A percentile compares a stretch with the other conserved stretches of the same genome.
phyloP scores from a whole-genome alignment of 2,113 vertebrate species.

The Corythoichthys haematopterus region DNA sequence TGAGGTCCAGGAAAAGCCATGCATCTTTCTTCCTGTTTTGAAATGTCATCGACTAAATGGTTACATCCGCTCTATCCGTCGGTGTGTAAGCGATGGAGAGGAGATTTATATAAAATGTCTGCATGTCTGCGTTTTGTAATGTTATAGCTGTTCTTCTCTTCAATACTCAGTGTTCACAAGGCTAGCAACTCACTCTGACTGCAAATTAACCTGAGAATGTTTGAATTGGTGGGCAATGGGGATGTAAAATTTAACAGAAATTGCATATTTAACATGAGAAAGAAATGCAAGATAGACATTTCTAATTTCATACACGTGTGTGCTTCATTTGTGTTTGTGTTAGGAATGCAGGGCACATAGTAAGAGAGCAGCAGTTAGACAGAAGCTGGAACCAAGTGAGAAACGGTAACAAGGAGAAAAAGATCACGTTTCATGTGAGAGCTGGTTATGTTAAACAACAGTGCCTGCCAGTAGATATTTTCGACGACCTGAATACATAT shows the following conservation, averaged over 20 bases:
- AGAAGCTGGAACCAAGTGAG: constrained; percentile 53
- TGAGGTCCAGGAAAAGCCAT: constrained; percentile 44
- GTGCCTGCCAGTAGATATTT: constrained; percentile 19
- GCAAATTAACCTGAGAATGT: constrained; percentile 65
- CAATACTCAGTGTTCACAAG: constrained; percentile 53
- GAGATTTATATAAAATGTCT: constrained; percentile 7
- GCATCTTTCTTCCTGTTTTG: constrained; percentile 50
- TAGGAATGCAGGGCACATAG: constrained; percentile 50
- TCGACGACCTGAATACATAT: constrained; percentile 21
- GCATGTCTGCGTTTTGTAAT: constrained; percentile 26
- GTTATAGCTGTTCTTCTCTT: constrained; percentile 63
- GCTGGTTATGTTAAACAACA: constrained; percentile 31
- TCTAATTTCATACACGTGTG: constrained; percentile 1
- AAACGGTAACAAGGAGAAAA: constrained; percentile 44
- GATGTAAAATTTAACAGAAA: constrained; percentile 60
- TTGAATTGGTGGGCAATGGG: constrained; percentile 57
- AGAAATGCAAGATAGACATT: constrained; percentile 8
- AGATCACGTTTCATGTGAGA: constrained; percentile 26
- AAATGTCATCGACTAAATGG: constrained; percentile 69
- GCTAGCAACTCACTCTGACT: constrained; percentile 54
- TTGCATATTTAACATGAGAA: constrained; percentile 53
- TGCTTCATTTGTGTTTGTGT: constrained; percentile 34
- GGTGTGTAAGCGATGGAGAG: constrained; percentile 22
- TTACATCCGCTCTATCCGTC: constrained; percentile 41
- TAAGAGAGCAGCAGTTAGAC: constrained; percentile 43